These are phyloP conservation scores for Zosterops borbonicus DNA, from an alignment of 2,113 vertebrate genomes.

Conservation along the genomic window DNA sequence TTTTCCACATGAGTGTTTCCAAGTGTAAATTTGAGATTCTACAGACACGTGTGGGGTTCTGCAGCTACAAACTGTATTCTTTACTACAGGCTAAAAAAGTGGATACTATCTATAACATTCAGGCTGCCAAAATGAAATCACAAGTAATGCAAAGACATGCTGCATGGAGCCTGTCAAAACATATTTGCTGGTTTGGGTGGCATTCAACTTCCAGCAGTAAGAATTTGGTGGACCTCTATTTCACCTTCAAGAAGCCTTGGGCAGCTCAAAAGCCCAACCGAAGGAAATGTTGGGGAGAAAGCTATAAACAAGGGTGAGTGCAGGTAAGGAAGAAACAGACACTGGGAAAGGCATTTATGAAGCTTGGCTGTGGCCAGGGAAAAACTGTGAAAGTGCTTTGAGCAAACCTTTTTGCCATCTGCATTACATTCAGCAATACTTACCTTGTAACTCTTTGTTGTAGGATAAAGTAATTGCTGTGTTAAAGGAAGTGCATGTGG, in stretches of 20 bases:
- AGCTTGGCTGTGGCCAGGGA: not conserved
- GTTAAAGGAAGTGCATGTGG: not conserved
- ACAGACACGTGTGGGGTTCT: not conserved
- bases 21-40: not conserved
- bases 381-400: not conserved
- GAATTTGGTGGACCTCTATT: not conserved
- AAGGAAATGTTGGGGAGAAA: not conserved
- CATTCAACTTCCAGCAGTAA: not conserved
- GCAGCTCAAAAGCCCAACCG: not conserved
- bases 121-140: not conserved
- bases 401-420: not conserved
- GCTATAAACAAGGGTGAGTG: not conserved
- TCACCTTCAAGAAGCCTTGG: not conserved
- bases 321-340: not conserved
- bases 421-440: not conserved
- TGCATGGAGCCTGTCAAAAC: not conserved
- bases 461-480: constrained; percentile 2
- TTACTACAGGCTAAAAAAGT: not conserved
- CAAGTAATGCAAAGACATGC: not conserved
- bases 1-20: not conserved
- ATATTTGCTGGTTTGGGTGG: not conserved
- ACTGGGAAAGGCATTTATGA: not conserved
- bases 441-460: not conserved
- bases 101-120: not conserved
- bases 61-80: not conserved